A percentile compares a stretch with the other conserved stretches of the same genome.
Conservation (phyloP, 2,888 invertebrate species). For the Azorinus chamasolen region DNA sequence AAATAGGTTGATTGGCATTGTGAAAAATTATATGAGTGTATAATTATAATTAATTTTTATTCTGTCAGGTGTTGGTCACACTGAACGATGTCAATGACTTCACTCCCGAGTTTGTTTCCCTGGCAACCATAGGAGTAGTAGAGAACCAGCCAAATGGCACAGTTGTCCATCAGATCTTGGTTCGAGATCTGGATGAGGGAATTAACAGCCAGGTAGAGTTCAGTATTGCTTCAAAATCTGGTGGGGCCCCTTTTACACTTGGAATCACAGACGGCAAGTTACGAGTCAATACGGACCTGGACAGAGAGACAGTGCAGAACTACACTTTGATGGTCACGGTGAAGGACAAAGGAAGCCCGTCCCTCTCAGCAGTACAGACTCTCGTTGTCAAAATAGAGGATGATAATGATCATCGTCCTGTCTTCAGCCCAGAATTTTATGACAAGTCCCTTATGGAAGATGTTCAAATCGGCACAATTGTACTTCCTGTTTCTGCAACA, state of each 20-base stretch:
- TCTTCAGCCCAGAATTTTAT: slow-evolving; percentile 91
- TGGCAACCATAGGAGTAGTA: slow-evolving; percentile 90
- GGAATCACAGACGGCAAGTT: slow-evolving; percentile 95
- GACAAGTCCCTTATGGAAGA: slow-evolving; percentile 93
- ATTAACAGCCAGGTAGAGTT: slow-evolving; percentile 93
- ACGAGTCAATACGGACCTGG: slow-evolving; percentile 94
- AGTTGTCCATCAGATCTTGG: slow-evolving; percentile 95
- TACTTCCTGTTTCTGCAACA: slow-evolving; percentile 91
- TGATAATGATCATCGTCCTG: slow-evolving; percentile 80
- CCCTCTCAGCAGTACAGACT: slow-evolving; percentile 62
- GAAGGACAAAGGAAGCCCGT: slow-evolving; percentile 77
- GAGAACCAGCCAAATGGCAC: slow-evolving; percentile 91
- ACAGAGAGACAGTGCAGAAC: slow-evolving; percentile 88
- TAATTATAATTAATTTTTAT: no score
- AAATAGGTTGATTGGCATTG: no score
- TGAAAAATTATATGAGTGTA: no score
- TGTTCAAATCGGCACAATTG: slow-evolving; percentile 96
- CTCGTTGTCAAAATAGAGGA: slow-evolving; percentile 74
- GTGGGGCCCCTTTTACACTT: slow-evolving; percentile 91
- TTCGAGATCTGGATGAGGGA: slow-evolving; percentile 92
- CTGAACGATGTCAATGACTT: slow-evolving; percentile 96
- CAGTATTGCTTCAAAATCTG: slow-evolving; percentile 80
- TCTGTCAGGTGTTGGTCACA: slow-evolving; percentile 94
- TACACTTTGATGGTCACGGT: slow-evolving; percentile 79
- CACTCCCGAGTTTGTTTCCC: slow-evolving; percentile 94